Conservation (phyloP, 2,888 invertebrate genomes). For the Ephialtes manifestator region DNA sequence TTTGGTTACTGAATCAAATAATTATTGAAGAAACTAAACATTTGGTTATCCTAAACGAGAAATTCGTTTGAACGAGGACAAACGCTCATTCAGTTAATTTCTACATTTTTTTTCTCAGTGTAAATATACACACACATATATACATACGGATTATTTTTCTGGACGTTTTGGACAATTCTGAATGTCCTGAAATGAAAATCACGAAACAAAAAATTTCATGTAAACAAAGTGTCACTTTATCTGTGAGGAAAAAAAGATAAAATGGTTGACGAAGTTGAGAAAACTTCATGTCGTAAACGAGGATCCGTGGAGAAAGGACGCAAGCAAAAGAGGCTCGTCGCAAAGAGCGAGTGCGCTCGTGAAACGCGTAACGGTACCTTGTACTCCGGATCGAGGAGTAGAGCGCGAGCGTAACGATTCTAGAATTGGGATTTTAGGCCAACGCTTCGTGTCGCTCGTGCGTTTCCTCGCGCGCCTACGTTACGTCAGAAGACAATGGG, state of each 20-base stretch:
- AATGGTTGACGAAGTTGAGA: neutral
- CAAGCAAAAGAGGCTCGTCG: conserved; percentile 50
- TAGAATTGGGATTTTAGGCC: conserved; percentile 72
- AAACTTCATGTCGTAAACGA: conserved; percentile 6
- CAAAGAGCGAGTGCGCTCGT: conserved; percentile 36
- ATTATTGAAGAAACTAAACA: no score
- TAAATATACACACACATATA: no score
- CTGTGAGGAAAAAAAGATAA: conserved; percentile 8
- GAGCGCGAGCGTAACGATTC: conserved; percentile 60
- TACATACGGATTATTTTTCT: no score
- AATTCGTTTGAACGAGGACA: no score
- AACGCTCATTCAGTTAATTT: no score
- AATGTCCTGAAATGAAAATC: no score
- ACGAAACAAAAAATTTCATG: neutral
- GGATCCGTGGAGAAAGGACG: conserved; percentile 61
- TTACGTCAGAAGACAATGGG: conserved; percentile 68
- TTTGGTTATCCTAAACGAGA: no score
- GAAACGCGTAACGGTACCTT: conserved; percentile 60
- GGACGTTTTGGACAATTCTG: no score
- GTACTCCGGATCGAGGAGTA: conserved; percentile 49
- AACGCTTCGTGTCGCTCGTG: conserved; percentile 39
- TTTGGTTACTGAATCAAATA: no score
- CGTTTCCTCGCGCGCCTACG: conserved; percentile 61
- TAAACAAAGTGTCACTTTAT: neutral
- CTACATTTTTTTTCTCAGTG: no score